Evolutionary conservation across 1,140 invertebrate genomes (phyloP).

Genomic region (Sycophaga agraensis): DNA sequence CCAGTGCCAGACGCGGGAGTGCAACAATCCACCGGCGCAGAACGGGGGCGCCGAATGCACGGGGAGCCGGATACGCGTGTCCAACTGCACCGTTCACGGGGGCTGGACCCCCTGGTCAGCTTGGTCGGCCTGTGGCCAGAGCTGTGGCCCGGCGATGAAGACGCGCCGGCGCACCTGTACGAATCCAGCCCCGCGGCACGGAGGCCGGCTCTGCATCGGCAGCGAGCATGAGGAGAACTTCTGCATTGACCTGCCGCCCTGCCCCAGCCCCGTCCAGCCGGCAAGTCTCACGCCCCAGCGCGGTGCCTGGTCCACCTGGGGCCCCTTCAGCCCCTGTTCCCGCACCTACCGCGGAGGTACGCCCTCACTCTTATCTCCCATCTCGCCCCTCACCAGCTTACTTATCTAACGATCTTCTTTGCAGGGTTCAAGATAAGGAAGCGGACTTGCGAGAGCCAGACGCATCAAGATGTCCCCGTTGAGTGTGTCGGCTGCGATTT

Average conservation of each 20-base stretch:
- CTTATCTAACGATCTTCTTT: neutral
- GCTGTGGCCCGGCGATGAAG: constrained; percentile 78
- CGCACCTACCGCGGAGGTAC: constrained; percentile 61
- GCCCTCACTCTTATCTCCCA: too few species aligned
- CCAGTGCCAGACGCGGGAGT: constrained; percentile 74
- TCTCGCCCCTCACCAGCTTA: too few species aligned
- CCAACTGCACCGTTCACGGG: constrained; percentile 81
- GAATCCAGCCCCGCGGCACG: constrained; percentile 79
- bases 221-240: constrained; percentile 74
- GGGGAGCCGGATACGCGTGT: constrained; percentile 64
- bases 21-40: constrained; percentile 79
- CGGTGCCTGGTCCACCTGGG: constrained; percentile 76
- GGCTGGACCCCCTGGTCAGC: constrained; percentile 86
- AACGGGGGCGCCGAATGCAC: constrained; percentile 71
- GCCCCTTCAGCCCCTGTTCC: constrained; percentile 69
- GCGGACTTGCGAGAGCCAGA: constrained; percentile 57
- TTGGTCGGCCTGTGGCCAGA: constrained; percentile 82
- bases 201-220: constrained; percentile 82
- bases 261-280: constrained; percentile 60
- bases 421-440: constrained; percentile 54
- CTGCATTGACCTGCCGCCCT: constrained; percentile 77
- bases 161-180: constrained; percentile 76
- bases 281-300: constrained; percentile 64
- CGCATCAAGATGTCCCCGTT: constrained; percentile 60
- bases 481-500: constrained; percentile 68